phyloP scores from a whole-genome alignment of 2,888 invertebrate genomes.

The Tipula vernalis region DNA sequence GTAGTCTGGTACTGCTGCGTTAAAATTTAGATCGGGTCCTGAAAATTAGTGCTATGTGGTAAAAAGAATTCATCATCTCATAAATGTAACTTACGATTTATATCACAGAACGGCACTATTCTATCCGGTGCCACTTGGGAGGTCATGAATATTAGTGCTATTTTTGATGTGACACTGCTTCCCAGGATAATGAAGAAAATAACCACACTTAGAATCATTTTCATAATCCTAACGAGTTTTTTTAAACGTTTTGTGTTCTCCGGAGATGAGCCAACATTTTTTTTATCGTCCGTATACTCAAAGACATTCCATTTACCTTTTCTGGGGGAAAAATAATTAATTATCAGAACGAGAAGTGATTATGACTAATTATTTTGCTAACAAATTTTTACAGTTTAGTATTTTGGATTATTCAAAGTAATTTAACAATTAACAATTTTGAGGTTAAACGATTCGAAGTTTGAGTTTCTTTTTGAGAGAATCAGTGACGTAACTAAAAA shows the following conservation, averaged over 20 bases:
- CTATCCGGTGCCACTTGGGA: slow-evolving; percentile 49
- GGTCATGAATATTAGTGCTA: slow-evolving; percentile 57
- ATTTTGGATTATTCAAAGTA: too few species aligned
- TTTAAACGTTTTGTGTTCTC: slow-evolving; percentile 39
- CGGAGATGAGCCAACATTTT: slow-evolving; percentile 54
- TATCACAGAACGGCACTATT: slow-evolving; percentile 47
- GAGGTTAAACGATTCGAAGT: too few species aligned
- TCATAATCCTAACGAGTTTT: slow-evolving; percentile 47
- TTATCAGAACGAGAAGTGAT: background rate
- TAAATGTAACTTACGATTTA: slow-evolving; percentile 23
- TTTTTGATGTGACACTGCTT: slow-evolving; percentile 58
- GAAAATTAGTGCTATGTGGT: background rate
- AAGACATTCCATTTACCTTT: slow-evolving; percentile 59
- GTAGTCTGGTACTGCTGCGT: slow-evolving; percentile 45
- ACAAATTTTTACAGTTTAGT: too few species aligned
- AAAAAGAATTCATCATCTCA: too few species aligned
- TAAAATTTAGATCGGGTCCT: slow-evolving; percentile 50
- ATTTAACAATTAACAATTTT: too few species aligned
- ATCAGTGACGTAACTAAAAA: too few species aligned
- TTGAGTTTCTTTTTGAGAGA: too few species aligned
- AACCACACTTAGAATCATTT: slow-evolving; percentile 53
- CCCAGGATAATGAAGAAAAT: slow-evolving; percentile 46
- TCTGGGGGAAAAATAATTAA: background rate
- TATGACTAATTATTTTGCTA: too few species aligned
- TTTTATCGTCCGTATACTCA: slow-evolving; percentile 54